phyloP scores from a whole-genome alignment of 2,797 vertebrate species.

The Macropodus opercularis region DNA sequence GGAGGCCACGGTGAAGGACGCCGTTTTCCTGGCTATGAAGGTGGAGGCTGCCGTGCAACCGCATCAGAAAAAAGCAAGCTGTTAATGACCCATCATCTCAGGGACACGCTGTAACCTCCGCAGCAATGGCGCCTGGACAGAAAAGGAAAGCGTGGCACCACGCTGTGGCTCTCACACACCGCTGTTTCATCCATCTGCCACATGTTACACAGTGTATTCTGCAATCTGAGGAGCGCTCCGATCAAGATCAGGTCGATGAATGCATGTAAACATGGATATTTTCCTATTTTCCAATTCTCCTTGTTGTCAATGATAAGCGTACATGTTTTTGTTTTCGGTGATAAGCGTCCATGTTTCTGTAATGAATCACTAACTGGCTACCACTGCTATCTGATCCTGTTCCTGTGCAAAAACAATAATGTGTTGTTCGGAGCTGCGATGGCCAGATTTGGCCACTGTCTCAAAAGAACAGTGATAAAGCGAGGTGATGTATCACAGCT shows the following conservation, averaged over 20 bases:
- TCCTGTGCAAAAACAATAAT: slow-evolving; percentile 49
- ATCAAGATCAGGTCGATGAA: slow-evolving; percentile 45
- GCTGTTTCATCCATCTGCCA: not conserved
- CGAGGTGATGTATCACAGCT: slow-evolving; percentile 62
- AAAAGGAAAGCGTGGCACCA: not conserved
- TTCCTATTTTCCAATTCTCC: slow-evolving; percentile 44
- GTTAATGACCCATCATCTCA: slow-evolving; percentile 66
- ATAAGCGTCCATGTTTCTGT: slow-evolving; percentile 58
- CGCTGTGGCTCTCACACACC: slow-evolving; percentile 1
- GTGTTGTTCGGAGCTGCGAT: slow-evolving; percentile 43
- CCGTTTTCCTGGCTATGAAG: slow-evolving; percentile 22
- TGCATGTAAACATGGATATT: slow-evolving; percentile 38
- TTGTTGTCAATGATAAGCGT: slow-evolving; percentile 40
- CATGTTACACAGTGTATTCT: not conserved
- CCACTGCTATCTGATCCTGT: slow-evolving; percentile 55
- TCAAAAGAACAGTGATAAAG: slow-evolving; percentile 56
- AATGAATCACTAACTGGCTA: slow-evolving; percentile 59
- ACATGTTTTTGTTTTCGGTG: slow-evolving; percentile 34
- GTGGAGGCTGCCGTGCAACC: slow-evolving; percentile 35
- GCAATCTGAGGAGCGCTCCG: slow-evolving; percentile 19
- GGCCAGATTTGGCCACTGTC: slow-evolving; percentile 44
- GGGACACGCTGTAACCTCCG: slow-evolving; percentile 52
- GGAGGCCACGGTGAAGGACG: slow-evolving; percentile 58
- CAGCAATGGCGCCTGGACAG: slow-evolving; percentile 19
- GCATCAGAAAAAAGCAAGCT: slow-evolving; percentile 31